Evolutionary conservation across 2,888 invertebrate genomes (phyloP).

Genomic region (Proisotoma minuta): DNA sequence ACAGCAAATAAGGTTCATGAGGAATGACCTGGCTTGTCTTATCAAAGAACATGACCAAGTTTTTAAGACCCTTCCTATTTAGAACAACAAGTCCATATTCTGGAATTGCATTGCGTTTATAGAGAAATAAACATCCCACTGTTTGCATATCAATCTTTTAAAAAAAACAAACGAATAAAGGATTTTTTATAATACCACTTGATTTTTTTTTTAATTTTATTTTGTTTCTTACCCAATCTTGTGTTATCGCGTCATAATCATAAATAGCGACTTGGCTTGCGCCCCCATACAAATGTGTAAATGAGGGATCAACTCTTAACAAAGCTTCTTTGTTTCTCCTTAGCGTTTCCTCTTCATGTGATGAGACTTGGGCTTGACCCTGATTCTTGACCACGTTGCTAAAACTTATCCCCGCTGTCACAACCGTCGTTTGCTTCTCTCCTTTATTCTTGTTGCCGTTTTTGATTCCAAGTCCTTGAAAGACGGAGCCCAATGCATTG

Average conservation of each 20-base stretch:
- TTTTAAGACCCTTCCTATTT: constrained; percentile 7
- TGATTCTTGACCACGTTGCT: background rate
- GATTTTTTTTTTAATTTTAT: background rate
- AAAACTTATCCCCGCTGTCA: background rate
- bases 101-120: background rate
- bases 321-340: constrained; percentile 4
- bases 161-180: background rate
- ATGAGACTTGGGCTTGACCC: background rate
- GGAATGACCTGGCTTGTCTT: constrained; percentile 13
- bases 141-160: constrained; percentile 7
- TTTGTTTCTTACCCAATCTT: constrained; percentile 6
- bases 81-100: constrained; percentile 7
- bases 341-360: background rate
- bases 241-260: constrained; percentile 4
- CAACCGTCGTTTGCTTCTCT: background rate
- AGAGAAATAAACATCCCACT: background rate
- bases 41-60: constrained; percentile 4
- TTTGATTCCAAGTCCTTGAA: background rate
- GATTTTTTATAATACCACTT: background rate
- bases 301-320: background rate
- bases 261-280: constrained; percentile 13
- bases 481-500: background rate
- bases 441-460: background rate
- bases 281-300: background rate
- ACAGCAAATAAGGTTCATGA: constrained; percentile 8